Evolutionary conservation across 1,140 invertebrate genomes (phyloP).

Genomic region (Zaprionus nigranus): DNA sequence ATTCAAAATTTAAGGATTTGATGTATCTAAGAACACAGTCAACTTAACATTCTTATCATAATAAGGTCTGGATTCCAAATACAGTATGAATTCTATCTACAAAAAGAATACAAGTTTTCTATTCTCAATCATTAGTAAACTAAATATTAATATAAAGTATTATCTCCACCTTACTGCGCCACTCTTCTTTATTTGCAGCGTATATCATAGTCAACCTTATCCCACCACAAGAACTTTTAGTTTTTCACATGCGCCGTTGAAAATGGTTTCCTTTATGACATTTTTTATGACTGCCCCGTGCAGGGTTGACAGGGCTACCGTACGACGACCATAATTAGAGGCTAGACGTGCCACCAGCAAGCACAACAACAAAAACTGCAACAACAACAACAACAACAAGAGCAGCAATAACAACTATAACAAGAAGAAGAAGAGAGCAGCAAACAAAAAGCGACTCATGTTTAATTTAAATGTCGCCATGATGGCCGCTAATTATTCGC

Average conservation of each 20-base stretch:
- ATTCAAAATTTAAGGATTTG: too few relatives aligned
- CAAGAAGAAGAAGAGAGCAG: constrained; percentile 5
- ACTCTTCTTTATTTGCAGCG: constrained; percentile 7
- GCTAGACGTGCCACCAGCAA: constrained; percentile 26
- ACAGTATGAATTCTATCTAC: too few relatives aligned
- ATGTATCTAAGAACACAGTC: too few relatives aligned
- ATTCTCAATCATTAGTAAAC: too few relatives aligned
- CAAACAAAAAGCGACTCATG: constrained; percentile 54
- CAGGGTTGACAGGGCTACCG: constrained; percentile 50
- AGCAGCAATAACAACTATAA: constrained; percentile 1
- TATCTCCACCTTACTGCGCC: neutral
- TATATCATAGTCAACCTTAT: constrained; percentile 13
- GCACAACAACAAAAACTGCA: constrained; percentile 20
- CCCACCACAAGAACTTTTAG: constrained; percentile 1
- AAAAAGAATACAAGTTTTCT: too few relatives aligned
- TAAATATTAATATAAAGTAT: too few relatives aligned
- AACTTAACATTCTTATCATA: too few relatives aligned
- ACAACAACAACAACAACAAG: constrained; percentile 6
- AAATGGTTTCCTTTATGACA: constrained; percentile 78
- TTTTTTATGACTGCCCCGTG: constrained; percentile 70
- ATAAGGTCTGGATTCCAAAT: too few relatives aligned
- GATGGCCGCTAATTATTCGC: constrained; percentile 71
- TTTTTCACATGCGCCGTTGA: constrained; percentile 36
- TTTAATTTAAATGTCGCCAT: constrained; percentile 70
- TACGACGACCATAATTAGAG: constrained; percentile 64